A percentile compares a stretch with the other conserved stretches of the same genome.
These are phyloP conservation scores for Papilio gigon DNA, from an alignment of 2,888 invertebrate genomes.

Conservation along the genomic window DNA sequence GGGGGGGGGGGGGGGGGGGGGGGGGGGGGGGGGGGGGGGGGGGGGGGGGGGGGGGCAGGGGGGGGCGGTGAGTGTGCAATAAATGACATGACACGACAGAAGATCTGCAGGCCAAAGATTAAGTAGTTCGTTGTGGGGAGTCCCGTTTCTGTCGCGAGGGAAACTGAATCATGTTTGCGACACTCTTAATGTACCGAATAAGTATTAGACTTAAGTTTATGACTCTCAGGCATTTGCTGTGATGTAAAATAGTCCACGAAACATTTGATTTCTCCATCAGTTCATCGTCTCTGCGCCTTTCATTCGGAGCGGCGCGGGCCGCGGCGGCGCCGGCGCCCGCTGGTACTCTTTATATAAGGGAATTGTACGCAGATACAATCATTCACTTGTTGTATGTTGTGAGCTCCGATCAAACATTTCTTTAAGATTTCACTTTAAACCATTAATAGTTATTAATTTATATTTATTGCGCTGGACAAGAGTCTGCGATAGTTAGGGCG, in stretches of 20 bases:
- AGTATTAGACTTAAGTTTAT: slow-evolving; percentile 67
- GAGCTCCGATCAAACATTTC: neutral
- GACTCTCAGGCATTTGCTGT: slow-evolving; percentile 80
- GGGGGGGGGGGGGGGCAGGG: no score
- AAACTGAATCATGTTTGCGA: slow-evolving; percentile 61
- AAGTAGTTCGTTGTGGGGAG: slow-evolving; percentile 56
- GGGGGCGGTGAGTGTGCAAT: no score
- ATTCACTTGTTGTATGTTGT: no score
- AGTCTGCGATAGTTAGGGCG: neutral
- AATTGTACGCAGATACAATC: no score
- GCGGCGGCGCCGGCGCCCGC: no score
- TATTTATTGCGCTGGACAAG: neutral
- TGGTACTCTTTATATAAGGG: no score
- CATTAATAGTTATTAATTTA: neutral
- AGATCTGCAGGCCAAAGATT: slow-evolving; percentile 82
- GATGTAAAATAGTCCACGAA: slow-evolving; percentile 70
- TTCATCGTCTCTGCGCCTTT: slow-evolving; percentile 55
- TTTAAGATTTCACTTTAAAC: neutral
- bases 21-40: no score
- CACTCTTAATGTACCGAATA: slow-evolving; percentile 54
- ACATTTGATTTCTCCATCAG: slow-evolving; percentile 46
- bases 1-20: no score
- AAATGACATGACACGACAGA: slow-evolving; percentile 62
- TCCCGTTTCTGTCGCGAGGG: slow-evolving; percentile 52
- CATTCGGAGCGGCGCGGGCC: no score